phyloP scores from a whole-genome alignment of 2,113 vertebrate genomes.

The Nerophis ophidion region DNA sequence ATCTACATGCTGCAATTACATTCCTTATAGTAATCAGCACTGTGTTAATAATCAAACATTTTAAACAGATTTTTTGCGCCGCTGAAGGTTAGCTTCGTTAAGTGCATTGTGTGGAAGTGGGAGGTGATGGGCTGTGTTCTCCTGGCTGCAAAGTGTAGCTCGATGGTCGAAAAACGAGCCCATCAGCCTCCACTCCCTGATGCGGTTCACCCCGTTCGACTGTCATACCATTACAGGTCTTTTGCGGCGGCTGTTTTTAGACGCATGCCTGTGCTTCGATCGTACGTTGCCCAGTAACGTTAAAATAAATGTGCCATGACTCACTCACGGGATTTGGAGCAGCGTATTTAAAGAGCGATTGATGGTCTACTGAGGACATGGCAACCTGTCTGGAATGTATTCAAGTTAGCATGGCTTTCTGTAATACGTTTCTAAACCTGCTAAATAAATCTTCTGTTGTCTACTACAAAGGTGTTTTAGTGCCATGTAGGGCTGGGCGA shows the following conservation, averaged over 20 bases:
- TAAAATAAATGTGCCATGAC: conserved; percentile 52
- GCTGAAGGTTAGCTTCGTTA: background rate
- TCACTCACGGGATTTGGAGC: conserved; percentile 54
- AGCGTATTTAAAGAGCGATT: conserved; percentile 42
- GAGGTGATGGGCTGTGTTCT: conserved; percentile 31
- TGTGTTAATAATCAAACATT: background rate
- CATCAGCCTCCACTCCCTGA: conserved; percentile 6
- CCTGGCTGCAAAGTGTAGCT: conserved; percentile 37
- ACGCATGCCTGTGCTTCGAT: conserved; percentile 26
- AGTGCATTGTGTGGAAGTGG: conserved; percentile 19
- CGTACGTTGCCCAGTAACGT: conserved; percentile 49
- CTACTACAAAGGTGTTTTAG: no score
- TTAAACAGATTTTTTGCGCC: no score
- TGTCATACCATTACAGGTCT: conserved; percentile 48
- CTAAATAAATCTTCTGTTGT: no score
- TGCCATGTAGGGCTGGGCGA: no score
- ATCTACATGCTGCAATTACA: background rate
- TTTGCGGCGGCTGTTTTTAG: conserved; percentile 59
- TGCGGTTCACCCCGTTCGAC: conserved; percentile 12
- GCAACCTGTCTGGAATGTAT: conserved; percentile 7
- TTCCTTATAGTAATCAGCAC: no score
- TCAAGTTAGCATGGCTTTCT: background rate
- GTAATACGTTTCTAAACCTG: background rate
- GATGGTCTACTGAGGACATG: conserved; percentile 23
- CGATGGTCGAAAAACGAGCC: conserved; percentile 40